A percentile compares a stretch with the other conserved stretches of the same genome.
These are phyloP conservation scores for Megalonaias nervosa DNA, from an alignment of 1,140 invertebrate genomes.

Conservation along the genomic window DNA sequence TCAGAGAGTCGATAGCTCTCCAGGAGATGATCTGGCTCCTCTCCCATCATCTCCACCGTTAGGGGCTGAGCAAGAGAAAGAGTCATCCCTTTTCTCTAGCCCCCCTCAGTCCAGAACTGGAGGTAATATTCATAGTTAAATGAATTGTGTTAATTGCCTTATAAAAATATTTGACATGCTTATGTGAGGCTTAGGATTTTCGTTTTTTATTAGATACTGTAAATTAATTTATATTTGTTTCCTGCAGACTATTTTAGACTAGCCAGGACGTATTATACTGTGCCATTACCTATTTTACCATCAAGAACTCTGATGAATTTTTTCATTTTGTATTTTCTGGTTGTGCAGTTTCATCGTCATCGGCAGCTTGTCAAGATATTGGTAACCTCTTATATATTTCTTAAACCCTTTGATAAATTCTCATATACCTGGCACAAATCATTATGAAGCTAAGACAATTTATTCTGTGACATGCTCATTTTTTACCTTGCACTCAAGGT, in stretches of 20 bases:
- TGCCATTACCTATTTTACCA: background rate
- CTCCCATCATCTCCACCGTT: constrained; percentile 56
- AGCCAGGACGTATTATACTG: background rate
- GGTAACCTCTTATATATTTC: no score
- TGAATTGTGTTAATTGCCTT: background rate
- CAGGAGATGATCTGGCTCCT: constrained; percentile 51
- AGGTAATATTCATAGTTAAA: constrained; percentile 30
- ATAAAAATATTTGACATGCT: background rate
- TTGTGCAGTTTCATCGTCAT: no score
- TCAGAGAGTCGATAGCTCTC: constrained; percentile 49
- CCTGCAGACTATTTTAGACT: background rate
- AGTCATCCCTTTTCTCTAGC: constrained; percentile 64
- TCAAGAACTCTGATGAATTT: no score
- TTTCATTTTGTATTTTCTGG: no score
- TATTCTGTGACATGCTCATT: no score
- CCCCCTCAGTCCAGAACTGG: constrained; percentile 49
- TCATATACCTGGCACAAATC: no score
- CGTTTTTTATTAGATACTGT: background rate
- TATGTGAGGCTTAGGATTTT: background rate
- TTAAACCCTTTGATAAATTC: no score
- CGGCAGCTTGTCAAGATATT: no score
- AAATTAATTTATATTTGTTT: constrained; percentile 4
- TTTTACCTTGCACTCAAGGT: no score
- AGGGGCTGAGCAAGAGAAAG: constrained; percentile 32
- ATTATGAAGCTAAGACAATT: no score